A percentile compares a stretch with the other conserved stretches of the same genome.
phyloP scores from a whole-genome alignment of 1,140 invertebrate genomes.

The Tetramorium simillimum region DNA sequence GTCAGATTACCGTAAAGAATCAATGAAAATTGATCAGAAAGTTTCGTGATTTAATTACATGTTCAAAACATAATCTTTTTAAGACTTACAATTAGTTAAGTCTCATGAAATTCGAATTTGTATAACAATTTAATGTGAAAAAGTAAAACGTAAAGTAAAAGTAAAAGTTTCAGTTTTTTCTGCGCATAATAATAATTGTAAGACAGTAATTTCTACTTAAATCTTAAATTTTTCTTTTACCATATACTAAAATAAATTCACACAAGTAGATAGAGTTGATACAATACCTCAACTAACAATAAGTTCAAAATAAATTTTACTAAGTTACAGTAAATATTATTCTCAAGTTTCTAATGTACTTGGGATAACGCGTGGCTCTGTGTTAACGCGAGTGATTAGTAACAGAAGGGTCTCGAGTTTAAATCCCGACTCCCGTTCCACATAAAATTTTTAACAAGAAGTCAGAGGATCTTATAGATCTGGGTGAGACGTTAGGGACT shows the following conservation, averaged over 20 bases:
- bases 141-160: background rate
- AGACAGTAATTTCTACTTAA: background rate
- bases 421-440: too few relatives aligned
- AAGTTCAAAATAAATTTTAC: background rate
- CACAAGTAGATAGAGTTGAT: background rate
- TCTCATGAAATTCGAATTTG: background rate
- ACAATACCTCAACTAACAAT: background rate
- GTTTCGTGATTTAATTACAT: constrained; percentile 11
- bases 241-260: background rate
- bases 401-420: too few relatives aligned
- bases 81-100: background rate
- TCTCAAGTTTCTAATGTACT: background rate
- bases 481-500: too few relatives aligned
- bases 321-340: background rate
- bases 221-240: background rate
- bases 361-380: too few relatives aligned
- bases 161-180: background rate
- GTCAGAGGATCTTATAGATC: too few relatives aligned
- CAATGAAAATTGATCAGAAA: background rate
- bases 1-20: background rate
- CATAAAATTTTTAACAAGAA: too few relatives aligned
- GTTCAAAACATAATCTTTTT: background rate
- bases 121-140: constrained; percentile 3
- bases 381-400: too few relatives aligned
- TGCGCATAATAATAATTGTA: background rate